Base-by-base conservation (phyloP, 2,797 vertebrate genomes). In the Cygnus olor region DNA sequence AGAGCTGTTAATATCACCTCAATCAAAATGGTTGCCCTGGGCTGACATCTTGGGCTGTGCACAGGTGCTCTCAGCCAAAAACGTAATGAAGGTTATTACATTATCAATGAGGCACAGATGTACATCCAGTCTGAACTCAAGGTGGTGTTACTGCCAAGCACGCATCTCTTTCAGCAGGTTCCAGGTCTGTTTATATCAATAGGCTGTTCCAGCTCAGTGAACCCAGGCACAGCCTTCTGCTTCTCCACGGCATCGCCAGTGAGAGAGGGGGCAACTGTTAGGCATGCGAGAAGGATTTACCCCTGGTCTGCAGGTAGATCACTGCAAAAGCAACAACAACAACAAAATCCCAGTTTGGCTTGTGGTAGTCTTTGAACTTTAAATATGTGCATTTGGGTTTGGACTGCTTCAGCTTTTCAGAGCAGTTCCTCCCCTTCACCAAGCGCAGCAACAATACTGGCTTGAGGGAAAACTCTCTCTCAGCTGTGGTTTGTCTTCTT, bases 101-200 rank as follows among this genome's bases (percentile, higher is more conserved):
- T 98, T 97, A 97, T 97, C 96, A 96, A 93, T 71, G 93, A 96
- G 96, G 83, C 97, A 97, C 98, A 99, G 98, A 98, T 98, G 98
- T 88, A 97, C 96, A 94, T 95, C 96, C 97, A 85, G 89, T 94
- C 97, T 98, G 98, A 98, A 98, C 97, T 97, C 91, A 94, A 94
- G 93, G 94, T 79, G 94, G 66, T 79, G 84, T 81, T 91, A 88
- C 73, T 96, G 97, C 98, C 98, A 97, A 97, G 90, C 82, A 91
- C 94, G 65, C 42, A 51, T 88, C 94, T 97, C 97, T 97, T 97
- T 82, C 88, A 44, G 94, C 63, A 79, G 92, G 95, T 94, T 96
- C 93, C 92, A 88, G 89, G 77, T 95, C 96, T 94, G 96, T 95
- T 94, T 91, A 90, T 94, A 96, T 92, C 95, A 89, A 95, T 94